These are phyloP conservation scores for Eulemur albifrons DNA, from an alignment of 2,797 vertebrate species.

Conservation along the genomic window DNA sequence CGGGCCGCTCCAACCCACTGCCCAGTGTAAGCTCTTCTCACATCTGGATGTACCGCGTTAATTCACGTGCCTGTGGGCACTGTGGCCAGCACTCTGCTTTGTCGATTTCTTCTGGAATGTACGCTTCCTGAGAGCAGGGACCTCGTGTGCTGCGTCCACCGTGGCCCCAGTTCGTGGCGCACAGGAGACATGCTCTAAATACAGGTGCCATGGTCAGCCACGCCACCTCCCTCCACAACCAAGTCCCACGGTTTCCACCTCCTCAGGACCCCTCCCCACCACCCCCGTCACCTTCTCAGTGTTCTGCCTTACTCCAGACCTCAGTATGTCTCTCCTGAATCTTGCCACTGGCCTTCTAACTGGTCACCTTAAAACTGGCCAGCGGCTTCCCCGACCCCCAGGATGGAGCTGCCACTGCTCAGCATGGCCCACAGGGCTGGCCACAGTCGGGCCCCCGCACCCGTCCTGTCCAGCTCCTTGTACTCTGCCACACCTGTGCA, in stretches of 20 bases:
- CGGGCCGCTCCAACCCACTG: not conserved
- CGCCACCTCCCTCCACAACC: too few relatives aligned
- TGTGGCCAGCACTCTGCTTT: too few relatives aligned
- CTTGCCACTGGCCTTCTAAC: not conserved
- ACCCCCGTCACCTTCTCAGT: not conserved
- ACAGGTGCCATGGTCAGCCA: rapidly evolving
- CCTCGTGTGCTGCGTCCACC: rapidly evolving
- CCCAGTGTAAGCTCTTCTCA: rapidly evolving
- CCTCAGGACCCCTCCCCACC: rapidly evolving
- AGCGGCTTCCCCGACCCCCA: not conserved
- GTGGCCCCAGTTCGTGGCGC: not conserved
- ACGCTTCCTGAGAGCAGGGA: not conserved
- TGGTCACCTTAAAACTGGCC: not conserved
- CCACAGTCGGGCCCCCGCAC: not conserved
- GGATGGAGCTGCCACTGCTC: not conserved
- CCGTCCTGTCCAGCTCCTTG: too few relatives aligned
- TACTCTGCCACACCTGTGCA: too few relatives aligned
- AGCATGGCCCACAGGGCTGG: not conserved
- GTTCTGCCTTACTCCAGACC: not conserved
- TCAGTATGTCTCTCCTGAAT: not conserved
- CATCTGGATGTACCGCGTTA: not conserved
- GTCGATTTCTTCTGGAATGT: not conserved
- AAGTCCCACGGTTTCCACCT: rapidly evolving
- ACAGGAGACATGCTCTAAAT: rapidly evolving
- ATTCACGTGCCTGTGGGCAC: rapidly evolving